phyloP scores from a whole-genome alignment of 1,140 invertebrate species.

The Mya arenaria region DNA sequence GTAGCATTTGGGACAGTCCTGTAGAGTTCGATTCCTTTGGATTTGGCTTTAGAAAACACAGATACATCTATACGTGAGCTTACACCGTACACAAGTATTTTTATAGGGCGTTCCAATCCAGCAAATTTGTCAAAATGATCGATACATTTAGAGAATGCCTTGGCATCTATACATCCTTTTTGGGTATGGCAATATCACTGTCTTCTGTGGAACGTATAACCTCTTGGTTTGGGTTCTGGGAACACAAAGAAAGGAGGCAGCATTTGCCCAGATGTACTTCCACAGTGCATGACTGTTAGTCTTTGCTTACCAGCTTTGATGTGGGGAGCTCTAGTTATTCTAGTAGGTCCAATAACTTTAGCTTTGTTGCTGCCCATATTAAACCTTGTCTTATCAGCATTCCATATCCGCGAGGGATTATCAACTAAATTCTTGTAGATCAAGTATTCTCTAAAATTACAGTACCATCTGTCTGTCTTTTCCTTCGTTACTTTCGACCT shows the following conservation, averaged over 20 bases:
- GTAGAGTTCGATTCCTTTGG: conserved; percentile 41
- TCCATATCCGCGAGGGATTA: conserved; percentile 28
- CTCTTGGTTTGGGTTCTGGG: conserved; percentile 42
- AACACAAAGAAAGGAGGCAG: conserved; percentile 47
- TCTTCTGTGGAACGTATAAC: conserved; percentile 25
- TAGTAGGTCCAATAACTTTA: conserved; percentile 37
- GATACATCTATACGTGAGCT: not conserved
- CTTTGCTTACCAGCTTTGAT: conserved; percentile 39
- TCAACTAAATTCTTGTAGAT: not conserved
- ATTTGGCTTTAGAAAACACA: not conserved
- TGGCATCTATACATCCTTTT: conserved; percentile 55
- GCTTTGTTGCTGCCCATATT: conserved; percentile 20
- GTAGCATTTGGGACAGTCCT: conserved; percentile 13
- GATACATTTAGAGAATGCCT: conserved; percentile 36
- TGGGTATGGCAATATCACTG: conserved; percentile 37
- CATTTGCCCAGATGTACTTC: conserved; percentile 18
- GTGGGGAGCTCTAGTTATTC: not conserved
- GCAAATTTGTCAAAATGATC: conserved; percentile 51
- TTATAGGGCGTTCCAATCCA: conserved; percentile 16
- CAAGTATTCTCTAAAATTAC: conserved; percentile 4
- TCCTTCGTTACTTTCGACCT: conserved; percentile 10
- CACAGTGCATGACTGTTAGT: conserved; percentile 42
- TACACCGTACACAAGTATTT: conserved; percentile 15
- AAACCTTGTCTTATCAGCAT: conserved; percentile 45
- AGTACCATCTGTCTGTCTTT: conserved; percentile 1